phyloP scores from a whole-genome alignment of 1,140 invertebrate genomes.

The Lethrus apterus region DNA sequence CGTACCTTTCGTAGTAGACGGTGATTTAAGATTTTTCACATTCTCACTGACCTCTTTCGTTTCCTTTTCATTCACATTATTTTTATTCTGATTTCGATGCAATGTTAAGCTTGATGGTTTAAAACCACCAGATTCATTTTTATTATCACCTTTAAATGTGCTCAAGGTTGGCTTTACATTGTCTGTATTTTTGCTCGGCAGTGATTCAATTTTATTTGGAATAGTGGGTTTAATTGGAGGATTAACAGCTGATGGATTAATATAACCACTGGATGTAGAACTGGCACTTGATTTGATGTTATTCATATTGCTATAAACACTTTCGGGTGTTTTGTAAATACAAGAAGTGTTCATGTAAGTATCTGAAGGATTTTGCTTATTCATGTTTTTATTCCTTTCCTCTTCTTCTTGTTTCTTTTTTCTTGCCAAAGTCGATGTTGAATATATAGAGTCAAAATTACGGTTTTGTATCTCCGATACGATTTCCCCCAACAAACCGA shows the following conservation, averaged over 20 bases:
- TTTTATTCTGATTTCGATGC: not conserved
- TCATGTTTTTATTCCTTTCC: conserved; percentile 34
- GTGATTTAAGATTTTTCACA: too few species aligned
- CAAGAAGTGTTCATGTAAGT: conserved; percentile 48
- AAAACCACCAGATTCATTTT: not conserved
- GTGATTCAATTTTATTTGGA: not conserved
- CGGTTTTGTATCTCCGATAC: conserved; percentile 78
- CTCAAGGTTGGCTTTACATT: conserved; percentile 26
- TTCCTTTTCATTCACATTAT: conserved; percentile 11
- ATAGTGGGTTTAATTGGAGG: conserved; percentile 39
- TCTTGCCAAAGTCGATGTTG: conserved; percentile 56
- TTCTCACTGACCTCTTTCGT: too few species aligned
- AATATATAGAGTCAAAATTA: conserved; percentile 81
- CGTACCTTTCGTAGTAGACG: conserved; percentile 41
- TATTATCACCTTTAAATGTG: conserved; percentile 26
- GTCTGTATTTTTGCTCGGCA: conserved; percentile 4
- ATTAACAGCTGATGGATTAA: conserved; percentile 61
- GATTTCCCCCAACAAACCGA: conserved; percentile 73
- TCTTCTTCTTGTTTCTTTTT: conserved; percentile 51
- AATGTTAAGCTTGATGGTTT: not conserved
- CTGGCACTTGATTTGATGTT: conserved; percentile 48
- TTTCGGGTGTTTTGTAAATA: conserved; percentile 51
- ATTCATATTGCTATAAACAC: conserved; percentile 52
- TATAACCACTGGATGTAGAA: conserved; percentile 64
- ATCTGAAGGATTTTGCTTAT: conserved; percentile 38